phyloP scores from a whole-genome alignment of 2,113 vertebrate species.

The Cyprinodon tularosa region DNA sequence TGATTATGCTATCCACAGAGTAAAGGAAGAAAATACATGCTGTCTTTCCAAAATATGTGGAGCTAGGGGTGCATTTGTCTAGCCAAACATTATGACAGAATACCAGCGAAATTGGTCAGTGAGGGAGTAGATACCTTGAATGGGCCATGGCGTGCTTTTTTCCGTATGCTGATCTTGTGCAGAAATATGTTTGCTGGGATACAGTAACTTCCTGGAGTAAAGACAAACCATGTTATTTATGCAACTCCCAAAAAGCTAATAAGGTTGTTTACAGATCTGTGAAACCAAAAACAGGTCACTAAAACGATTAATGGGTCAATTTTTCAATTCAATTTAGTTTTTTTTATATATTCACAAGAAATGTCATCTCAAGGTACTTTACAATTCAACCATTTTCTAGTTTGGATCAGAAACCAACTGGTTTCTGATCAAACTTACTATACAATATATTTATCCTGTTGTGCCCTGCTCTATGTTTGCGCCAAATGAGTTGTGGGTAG shows the following conservation, averaged over 20 bases:
- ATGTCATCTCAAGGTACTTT: too few species aligned
- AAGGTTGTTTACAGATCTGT: constrained; percentile 1
- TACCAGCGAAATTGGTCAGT: not conserved
- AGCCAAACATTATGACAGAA: not conserved
- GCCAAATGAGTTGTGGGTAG: constrained; percentile 52
- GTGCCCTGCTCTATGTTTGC: constrained; percentile 35
- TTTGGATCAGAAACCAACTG: too few species aligned
- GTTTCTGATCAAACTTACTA: not conserved
- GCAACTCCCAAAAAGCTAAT: not conserved
- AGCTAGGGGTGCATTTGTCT: not conserved
- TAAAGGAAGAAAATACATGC: not conserved
- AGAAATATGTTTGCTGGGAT: not conserved
- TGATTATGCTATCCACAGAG: too few species aligned
- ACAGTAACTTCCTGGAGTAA: constrained; percentile 7
- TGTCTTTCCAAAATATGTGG: not conserved
- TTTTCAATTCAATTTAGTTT: not conserved
- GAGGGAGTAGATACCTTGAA: not conserved
- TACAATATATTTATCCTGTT: not conserved
- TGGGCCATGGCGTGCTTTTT: not conserved
- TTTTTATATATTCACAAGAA: too few species aligned
- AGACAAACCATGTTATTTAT: constrained; percentile 12
- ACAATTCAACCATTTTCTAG: too few species aligned
- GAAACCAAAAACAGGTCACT: not conserved
- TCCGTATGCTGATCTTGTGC: not conserved
- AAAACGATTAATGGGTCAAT: constrained; percentile 5